These are phyloP conservation scores for Oryzias woworae DNA, from an alignment of 2,113 vertebrate species.

Conservation along the genomic window DNA sequence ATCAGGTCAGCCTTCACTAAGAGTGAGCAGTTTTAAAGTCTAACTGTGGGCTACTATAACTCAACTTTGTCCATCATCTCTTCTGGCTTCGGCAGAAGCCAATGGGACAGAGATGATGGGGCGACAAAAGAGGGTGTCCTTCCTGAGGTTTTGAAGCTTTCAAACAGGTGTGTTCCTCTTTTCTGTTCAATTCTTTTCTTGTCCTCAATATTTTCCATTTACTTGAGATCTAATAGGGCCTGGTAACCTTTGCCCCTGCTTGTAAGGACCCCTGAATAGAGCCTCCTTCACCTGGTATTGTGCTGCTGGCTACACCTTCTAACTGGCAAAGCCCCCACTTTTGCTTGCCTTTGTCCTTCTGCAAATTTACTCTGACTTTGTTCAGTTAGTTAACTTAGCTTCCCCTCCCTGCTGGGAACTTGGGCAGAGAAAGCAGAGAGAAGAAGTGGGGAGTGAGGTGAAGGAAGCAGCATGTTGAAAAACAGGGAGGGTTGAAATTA, in stretches of 20 bases:
- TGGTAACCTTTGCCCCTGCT: constrained; percentile 82
- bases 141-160: constrained; percentile 59
- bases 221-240: constrained; percentile 85
- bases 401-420: constrained; percentile 86
- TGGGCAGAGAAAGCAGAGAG: constrained; percentile 59
- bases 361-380: constrained; percentile 86
- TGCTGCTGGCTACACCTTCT: constrained; percentile 71
- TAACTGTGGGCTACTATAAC: constrained; percentile 29
- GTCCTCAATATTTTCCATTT: constrained; percentile 72
- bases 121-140: constrained; percentile 20
- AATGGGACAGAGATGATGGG: constrained; percentile 39
- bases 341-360: constrained; percentile 82
- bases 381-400: constrained; percentile 92
- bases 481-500: constrained; percentile 26
- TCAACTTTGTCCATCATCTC: constrained; percentile 40
- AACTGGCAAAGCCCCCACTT: constrained; percentile 64
- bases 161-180: constrained; percentile 82
- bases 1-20: constrained; percentile 36
- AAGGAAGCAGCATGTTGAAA: constrained; percentile 11
- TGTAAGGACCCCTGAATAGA: constrained; percentile 68
- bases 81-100: too few species aligned
- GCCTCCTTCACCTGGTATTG: constrained; percentile 92
- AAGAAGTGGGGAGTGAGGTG: constrained; percentile 22
- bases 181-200: constrained; percentile 25
- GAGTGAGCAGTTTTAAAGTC: constrained; percentile 27